Conservation (phyloP, 23 tunicate species). For the Ciona savignyi region DNA sequence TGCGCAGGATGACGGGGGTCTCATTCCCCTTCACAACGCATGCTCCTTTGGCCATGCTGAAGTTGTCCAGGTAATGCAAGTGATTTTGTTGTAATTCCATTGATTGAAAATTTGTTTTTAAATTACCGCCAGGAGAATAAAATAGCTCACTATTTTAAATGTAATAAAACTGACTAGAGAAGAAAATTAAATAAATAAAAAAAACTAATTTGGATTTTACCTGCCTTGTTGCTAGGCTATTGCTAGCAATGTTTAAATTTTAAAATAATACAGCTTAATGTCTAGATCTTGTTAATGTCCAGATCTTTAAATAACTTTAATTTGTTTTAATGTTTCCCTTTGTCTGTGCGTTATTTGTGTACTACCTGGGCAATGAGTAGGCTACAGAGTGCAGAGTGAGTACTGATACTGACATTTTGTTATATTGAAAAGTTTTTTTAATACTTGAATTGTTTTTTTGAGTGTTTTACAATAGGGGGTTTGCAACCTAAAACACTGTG, state of each 20-base stretch:
- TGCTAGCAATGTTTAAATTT: neutral
- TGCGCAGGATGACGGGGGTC: conserved; percentile 99
- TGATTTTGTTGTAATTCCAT: neutral
- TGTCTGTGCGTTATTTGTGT: too few relatives aligned
- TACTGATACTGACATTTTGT: too few relatives aligned
- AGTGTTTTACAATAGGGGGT: too few relatives aligned
- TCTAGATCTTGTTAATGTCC: too few relatives aligned
- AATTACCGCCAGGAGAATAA: neutral
- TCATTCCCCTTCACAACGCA: conserved; percentile 95
- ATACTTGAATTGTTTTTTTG: too few relatives aligned
- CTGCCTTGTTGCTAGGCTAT: neutral
- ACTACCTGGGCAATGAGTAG: too few relatives aligned
- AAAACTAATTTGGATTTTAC: neutral
- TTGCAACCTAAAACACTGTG: too few relatives aligned
- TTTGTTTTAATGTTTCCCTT: too few relatives aligned
- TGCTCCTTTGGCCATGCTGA: conserved; percentile 99
- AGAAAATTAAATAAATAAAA: neutral
- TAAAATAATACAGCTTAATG: too few relatives aligned
- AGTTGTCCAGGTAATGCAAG: conserved; percentile 68
- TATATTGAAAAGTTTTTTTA: too few relatives aligned
- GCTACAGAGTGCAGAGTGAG: too few relatives aligned
- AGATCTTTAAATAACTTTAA: too few relatives aligned
- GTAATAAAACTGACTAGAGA: neutral
- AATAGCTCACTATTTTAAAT: neutral
- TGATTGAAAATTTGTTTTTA: neutral